Evolutionary conservation across 2,113 vertebrate species (phyloP), one percentile per base, ranked within the genome.

Genomic region (Takifugu bimaculatus): DNA sequence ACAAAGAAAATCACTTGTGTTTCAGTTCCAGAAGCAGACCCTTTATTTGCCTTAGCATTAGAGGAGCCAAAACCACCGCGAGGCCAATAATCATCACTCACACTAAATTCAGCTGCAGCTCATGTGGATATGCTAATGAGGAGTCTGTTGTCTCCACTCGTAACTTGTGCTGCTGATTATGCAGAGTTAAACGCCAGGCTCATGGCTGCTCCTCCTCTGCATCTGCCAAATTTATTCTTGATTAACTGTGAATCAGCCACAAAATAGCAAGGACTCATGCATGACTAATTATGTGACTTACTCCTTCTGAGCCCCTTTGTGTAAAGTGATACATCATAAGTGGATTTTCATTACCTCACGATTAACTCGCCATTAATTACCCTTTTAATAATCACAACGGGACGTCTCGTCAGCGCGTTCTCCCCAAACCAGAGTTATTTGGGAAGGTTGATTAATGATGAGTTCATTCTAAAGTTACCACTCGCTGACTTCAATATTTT

Each of bases 141-240:
- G 35, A 39, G 7, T 39, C 13, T 45, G 44, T 15, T 57, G 14
- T 44, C 13, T 56, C 51, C n/a, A 6, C 57, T 57, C 43, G 27
- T 39, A 39, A 39, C 29, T 27, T 60, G 44, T 67, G 20, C 64
- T 65, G 53, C 60, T 75, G 72, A 43, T 57, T 48, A 6, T 50
- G 35, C 35, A 39, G 35, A 2, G 7, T n/a, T 47, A 26, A 55
- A 50, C 35, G 32, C 26, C 57, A 25, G 20, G 28, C 12, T 27
- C 58, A 13, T 13, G 57, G 26, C 59, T 51, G 53, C 43, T 55
- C 51, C 57, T 65, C 54, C 54, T 55, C 25, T 45, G 13, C 14
- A 15, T 45, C 44, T 15, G 12, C 44, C 12, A 45, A 15, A 45
- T 13, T 45, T 45, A 14, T 45, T 15, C 44, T 15, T 45, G 44